phyloP scores from a whole-genome alignment of 2,888 invertebrate genomes.

The Plagiodera versicolora region DNA sequence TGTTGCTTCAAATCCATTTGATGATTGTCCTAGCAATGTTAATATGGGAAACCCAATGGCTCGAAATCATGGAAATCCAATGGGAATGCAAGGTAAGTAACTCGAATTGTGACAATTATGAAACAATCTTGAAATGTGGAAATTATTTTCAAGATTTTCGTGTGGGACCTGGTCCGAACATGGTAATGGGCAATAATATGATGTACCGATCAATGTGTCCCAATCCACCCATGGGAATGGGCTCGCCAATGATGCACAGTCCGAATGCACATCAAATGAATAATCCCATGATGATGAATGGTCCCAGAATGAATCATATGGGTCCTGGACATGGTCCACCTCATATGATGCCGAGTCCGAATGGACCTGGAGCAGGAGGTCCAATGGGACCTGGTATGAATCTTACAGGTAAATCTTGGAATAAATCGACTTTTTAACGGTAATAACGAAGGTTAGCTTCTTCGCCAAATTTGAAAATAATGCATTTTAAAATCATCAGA shows the following conservation, averaged over 20 bases:
- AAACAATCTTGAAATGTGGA: no score
- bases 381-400: slow-evolving; percentile 54
- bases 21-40: slow-evolving; percentile 73
- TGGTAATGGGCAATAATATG: slow-evolving; percentile 48
- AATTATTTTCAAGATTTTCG: slow-evolving; percentile 1
- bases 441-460: no score
- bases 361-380: slow-evolving; percentile 63
- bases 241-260: slow-evolving; percentile 55
- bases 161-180: slow-evolving; percentile 39
- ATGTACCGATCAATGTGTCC: slow-evolving; percentile 67
- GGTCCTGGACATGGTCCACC: slow-evolving; percentile 45
- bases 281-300: slow-evolving; percentile 57
- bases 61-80: slow-evolving; percentile 44
- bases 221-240: slow-evolving; percentile 38
- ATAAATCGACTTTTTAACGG: no score
- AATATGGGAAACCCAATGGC: slow-evolving; percentile 49
- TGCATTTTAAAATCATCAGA: no score
- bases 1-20: slow-evolving; percentile 92
- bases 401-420: slow-evolving; percentile 25
- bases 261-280: slow-evolving; percentile 52
- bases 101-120: no score
- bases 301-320: slow-evolving; percentile 49
- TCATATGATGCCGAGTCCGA: slow-evolving; percentile 64
- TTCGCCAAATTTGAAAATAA: no score
- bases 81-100: slow-evolving; percentile 49